phyloP scores from a whole-genome alignment of 2,113 vertebrate genomes.

The Lanius ludovicianus region DNA sequence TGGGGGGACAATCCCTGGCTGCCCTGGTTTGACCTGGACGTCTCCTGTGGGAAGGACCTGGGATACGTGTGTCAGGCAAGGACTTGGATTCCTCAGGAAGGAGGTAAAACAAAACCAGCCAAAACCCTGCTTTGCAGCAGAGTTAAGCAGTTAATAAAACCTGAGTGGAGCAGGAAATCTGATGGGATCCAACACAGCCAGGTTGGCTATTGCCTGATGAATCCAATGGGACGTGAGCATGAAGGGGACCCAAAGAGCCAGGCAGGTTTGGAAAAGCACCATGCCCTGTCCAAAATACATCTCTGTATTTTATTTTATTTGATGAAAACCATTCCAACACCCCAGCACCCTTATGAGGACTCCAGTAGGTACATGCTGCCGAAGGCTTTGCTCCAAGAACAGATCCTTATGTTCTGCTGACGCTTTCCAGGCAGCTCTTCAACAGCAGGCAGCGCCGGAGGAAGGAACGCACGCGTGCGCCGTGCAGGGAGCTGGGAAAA shows the following conservation, averaged over 20 bases:
- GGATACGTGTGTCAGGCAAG: neutral
- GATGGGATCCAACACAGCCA: neutral
- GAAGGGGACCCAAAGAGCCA: neutral
- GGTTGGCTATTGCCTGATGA: neutral
- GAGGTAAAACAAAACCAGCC: neutral
- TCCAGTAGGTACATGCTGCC: neutral
- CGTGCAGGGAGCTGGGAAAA: neutral
- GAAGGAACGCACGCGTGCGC: fast-evolving
- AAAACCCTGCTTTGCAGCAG: neutral
- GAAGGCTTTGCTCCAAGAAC: neutral
- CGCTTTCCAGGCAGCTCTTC: neutral
- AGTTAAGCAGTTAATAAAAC: neutral
- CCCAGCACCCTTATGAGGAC: neutral
- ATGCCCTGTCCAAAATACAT: neutral
- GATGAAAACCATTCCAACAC: neutral
- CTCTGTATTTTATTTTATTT: neutral
- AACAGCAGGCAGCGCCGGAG: neutral
- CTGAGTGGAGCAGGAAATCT: neutral
- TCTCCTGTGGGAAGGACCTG: neutral
- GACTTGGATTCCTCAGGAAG: neutral
- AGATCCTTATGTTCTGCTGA: neutral
- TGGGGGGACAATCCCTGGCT: neutral
- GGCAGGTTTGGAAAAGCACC: neutral
- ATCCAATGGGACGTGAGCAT: fast-evolving
- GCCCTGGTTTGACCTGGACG: neutral